phyloP scores from a whole-genome alignment of 2,888 invertebrate species.

The Tridacna gigas region DNA sequence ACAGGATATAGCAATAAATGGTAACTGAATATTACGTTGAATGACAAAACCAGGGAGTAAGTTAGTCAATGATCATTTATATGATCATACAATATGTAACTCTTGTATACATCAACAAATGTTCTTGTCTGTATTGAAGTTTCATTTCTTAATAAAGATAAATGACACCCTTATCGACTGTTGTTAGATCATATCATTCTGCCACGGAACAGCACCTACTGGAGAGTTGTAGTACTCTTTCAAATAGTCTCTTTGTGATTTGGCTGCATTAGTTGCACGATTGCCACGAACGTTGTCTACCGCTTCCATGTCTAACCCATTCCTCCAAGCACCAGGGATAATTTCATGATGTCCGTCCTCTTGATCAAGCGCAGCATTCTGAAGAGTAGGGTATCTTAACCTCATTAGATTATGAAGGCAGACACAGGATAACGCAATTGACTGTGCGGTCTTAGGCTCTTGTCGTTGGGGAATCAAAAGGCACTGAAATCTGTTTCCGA shows the following conservation, averaged over 20 bases:
- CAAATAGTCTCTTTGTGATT: conserved; percentile 56
- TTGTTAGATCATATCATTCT: conserved; percentile 64
- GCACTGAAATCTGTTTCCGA: conserved; percentile 40
- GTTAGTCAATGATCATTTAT: no score
- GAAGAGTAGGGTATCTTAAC: conserved; percentile 42
- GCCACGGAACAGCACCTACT: conserved; percentile 63
- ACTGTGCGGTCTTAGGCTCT: conserved; percentile 43
- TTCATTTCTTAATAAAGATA: no score
- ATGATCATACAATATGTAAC: no score
- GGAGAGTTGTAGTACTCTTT: conserved; percentile 57
- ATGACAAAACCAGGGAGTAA: no score
- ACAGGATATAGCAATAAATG: no score
- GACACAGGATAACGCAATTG: conserved; percentile 48
- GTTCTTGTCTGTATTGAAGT: no score
- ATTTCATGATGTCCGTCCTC: conserved; percentile 61
- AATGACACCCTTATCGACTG: no score
- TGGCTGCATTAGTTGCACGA: conserved; percentile 42
- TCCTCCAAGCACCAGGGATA: conserved; percentile 61
- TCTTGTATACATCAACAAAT: no score
- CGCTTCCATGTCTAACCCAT: conserved; percentile 27
- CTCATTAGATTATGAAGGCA: conserved; percentile 61
- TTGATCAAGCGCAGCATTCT: conserved; percentile 43
- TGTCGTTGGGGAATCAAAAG: conserved; percentile 42
- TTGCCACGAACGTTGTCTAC: conserved; percentile 31
- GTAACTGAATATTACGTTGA: no score